Evolutionary conservation across 2,797 vertebrate genomes (phyloP).

Genomic region (Coluber constrictor): DNA sequence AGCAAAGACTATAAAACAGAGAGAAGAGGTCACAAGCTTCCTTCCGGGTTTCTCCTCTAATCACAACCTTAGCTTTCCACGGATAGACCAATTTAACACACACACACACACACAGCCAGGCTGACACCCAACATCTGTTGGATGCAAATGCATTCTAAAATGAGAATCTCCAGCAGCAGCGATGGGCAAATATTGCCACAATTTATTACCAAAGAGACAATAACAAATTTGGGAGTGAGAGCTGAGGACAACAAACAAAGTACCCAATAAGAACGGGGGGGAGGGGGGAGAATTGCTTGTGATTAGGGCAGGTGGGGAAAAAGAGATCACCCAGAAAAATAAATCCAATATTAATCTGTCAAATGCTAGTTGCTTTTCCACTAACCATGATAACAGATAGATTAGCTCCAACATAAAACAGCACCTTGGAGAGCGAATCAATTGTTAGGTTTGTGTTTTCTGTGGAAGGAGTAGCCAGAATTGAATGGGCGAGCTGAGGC

Average conservation of each 20-base stretch:
- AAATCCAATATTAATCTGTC: slow-evolving; percentile 12
- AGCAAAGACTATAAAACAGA: neutral
- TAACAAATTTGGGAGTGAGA: neutral
- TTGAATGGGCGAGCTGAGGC: neutral
- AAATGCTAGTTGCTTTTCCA: slow-evolving; percentile 20
- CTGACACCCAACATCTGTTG: neutral
- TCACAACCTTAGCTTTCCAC: neutral
- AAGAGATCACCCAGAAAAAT: neutral
- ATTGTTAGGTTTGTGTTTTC: neutral
- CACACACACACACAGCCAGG: accelerated
- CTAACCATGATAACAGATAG: neutral
- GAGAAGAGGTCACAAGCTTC: neutral
- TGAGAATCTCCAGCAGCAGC: neutral
- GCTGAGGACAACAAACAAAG: neutral
- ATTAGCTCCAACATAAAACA: slow-evolving; percentile 14
- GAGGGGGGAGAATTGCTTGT: neutral
- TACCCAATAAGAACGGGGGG: neutral
- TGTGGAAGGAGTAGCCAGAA: neutral
- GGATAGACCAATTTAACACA: neutral
- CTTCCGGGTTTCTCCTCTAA: neutral
- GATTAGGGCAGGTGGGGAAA: neutral
- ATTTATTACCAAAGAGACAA: neutral
- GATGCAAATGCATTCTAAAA: neutral
- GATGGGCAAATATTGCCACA: neutral
- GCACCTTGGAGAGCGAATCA: neutral